phyloP scores from a whole-genome alignment of 2,113 vertebrate genomes.

The Trogon surrucura region DNA sequence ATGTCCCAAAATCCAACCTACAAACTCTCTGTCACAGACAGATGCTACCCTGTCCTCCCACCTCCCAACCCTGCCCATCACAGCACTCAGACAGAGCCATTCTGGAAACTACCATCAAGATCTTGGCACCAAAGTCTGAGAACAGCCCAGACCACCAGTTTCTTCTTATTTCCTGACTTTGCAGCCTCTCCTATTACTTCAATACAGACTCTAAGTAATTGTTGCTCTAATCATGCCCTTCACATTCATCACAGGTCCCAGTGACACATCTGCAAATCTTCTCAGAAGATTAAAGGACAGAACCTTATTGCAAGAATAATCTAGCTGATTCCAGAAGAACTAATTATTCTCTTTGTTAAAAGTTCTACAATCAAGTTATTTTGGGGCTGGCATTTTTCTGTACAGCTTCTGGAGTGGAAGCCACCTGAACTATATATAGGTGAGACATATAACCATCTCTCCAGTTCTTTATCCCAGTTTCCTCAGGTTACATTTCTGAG shows the following conservation, averaged over 20 bases:
- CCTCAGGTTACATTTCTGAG: neutral
- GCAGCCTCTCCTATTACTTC: neutral
- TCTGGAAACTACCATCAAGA: neutral
- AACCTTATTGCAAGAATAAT: neutral
- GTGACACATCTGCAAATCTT: neutral
- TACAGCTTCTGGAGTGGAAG: neutral
- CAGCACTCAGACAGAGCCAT: neutral
- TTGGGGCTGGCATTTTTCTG: neutral
- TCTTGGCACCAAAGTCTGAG: neutral
- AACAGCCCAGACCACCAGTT: neutral
- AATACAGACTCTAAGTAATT: neutral
- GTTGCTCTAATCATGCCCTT: neutral
- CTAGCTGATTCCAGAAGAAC: neutral
- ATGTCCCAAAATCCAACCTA: neutral
- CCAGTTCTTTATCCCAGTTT: neutral
- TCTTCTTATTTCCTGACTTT: neutral
- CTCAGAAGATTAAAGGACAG: neutral
- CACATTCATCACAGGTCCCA: neutral
- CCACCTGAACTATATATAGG: neutral
- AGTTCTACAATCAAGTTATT: neutral
- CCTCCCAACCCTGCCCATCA: neutral
- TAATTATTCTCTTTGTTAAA: neutral
- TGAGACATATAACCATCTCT: neutral
- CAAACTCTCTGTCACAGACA: neutral
- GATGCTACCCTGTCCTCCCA: neutral